phyloP scores from a whole-genome alignment of 2,113 vertebrate species.

The Equus przewalskii region DNA sequence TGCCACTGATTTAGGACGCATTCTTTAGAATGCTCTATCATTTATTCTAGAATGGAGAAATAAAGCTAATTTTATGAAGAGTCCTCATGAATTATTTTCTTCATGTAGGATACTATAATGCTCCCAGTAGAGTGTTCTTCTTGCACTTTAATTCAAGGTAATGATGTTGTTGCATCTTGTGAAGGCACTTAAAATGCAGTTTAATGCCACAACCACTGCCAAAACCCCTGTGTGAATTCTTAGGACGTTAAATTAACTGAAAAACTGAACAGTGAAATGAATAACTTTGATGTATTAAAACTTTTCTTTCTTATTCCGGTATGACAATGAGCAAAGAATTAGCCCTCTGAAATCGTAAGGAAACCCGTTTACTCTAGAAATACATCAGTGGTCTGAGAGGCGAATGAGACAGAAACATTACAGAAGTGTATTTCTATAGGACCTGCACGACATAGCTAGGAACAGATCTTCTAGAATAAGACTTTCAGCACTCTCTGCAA shows the following conservation, averaged over 20 bases:
- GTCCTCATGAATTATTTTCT: constrained; percentile 81
- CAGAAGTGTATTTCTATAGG: not conserved
- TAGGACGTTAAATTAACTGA: constrained; percentile 72
- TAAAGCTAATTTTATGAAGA: constrained; percentile 86
- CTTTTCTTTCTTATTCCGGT: constrained; percentile 12
- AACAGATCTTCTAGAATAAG: not conserved
- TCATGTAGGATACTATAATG: constrained; percentile 64
- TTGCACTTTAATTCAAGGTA: constrained; percentile 84
- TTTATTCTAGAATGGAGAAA: constrained; percentile 79
- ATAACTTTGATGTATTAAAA: constrained; percentile 59
- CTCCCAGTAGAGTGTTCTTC: constrained; percentile 72
- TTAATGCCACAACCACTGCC: constrained; percentile 67
- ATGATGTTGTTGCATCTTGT: constrained; percentile 79
- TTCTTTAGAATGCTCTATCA: constrained; percentile 71
- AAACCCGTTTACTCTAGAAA: not conserved
- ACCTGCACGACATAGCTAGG: not conserved
- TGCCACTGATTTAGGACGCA: constrained; percentile 80
- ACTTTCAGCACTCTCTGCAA: not conserved
- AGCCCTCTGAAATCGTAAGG: not conserved
- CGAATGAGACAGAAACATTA: not conserved
- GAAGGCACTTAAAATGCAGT: constrained; percentile 73
- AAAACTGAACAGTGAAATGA: constrained; percentile 76
- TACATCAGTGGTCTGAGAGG: not conserved
- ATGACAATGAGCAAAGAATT: constrained; percentile 5
- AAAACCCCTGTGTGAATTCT: constrained; percentile 68